Evolutionary conservation across 2,888 invertebrate species (phyloP).

Genomic region (Drosophila mettleri): DNA sequence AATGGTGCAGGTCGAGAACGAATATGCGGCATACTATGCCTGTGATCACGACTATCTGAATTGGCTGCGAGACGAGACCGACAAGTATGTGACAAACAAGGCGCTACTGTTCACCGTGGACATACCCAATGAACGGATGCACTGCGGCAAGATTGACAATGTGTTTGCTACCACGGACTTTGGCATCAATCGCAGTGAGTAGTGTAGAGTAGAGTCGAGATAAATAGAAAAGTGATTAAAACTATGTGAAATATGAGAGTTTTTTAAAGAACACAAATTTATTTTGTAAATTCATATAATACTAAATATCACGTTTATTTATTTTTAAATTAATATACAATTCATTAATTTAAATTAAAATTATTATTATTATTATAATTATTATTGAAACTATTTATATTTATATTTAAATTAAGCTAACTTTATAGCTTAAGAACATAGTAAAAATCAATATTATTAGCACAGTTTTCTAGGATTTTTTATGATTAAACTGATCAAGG

Average conservation of each 20-base stretch:
- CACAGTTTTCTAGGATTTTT: no score
- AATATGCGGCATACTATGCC: slow-evolving; percentile 92
- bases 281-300: no score
- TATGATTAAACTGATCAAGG: no score
- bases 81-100: slow-evolving; percentile 77
- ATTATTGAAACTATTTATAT: no score
- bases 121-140: slow-evolving; percentile 86
- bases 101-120: slow-evolving; percentile 93
- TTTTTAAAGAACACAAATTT: background rate
- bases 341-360: no score
- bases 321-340: no score
- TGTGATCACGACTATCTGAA: slow-evolving; percentile 90
- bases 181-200: slow-evolving; percentile 86
- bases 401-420: no score
- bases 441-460: no score
- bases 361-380: no score
- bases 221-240: background rate
- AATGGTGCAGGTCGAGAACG: slow-evolving; percentile 95
- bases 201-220: no score
- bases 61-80: slow-evolving; percentile 88
- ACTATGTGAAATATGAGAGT: background rate
- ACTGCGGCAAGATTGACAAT: slow-evolving; percentile 89
- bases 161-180: slow-evolving; percentile 93
- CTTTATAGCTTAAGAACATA: no score
- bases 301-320: no score